These are phyloP conservation scores for Lydus trimaculatus DNA, from an alignment of 2,888 invertebrate genomes.

Conservation along the genomic window DNA sequence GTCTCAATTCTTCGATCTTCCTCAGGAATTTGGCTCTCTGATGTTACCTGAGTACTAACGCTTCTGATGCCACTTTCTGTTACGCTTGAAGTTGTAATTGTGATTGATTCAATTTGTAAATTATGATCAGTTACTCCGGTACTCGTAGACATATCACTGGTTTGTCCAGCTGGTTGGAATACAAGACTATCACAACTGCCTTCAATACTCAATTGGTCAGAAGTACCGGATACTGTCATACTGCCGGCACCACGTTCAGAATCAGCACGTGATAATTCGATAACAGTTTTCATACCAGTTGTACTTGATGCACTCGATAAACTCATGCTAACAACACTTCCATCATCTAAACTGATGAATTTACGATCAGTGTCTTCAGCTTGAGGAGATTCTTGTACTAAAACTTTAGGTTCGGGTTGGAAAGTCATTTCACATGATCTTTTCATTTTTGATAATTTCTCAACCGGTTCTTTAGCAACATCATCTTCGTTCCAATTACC, in stretches of 20 bases:
- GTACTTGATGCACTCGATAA: slow-evolving; percentile 67
- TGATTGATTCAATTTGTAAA: slow-evolving; percentile 60
- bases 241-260: slow-evolving; percentile 59
- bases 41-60: slow-evolving; percentile 66
- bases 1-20: slow-evolving; percentile 29
- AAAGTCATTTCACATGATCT: slow-evolving; percentile 92
- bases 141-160: slow-evolving; percentile 58
- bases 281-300: slow-evolving; percentile 58
- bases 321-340: slow-evolving; percentile 66
- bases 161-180: slow-evolving; percentile 39
- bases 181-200: slow-evolving; percentile 53
- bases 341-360: slow-evolving; percentile 67
- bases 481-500: slow-evolving; percentile 60
- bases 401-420: slow-evolving; percentile 67
- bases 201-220: slow-evolving; percentile 60
- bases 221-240: slow-evolving; percentile 59
- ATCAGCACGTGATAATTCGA: slow-evolving; percentile 60
- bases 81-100: slow-evolving; percentile 63
- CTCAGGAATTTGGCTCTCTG: slow-evolving; percentile 54
- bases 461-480: slow-evolving; percentile 62
- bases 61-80: slow-evolving; percentile 62
- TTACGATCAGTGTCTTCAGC: slow-evolving; percentile 63
- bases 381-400: slow-evolving; percentile 62
- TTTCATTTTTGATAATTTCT: slow-evolving; percentile 78
- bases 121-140: slow-evolving; percentile 50